Evolutionary conservation across 1,140 invertebrate species (phyloP).

Genomic region (Saxidomus purpurata): DNA sequence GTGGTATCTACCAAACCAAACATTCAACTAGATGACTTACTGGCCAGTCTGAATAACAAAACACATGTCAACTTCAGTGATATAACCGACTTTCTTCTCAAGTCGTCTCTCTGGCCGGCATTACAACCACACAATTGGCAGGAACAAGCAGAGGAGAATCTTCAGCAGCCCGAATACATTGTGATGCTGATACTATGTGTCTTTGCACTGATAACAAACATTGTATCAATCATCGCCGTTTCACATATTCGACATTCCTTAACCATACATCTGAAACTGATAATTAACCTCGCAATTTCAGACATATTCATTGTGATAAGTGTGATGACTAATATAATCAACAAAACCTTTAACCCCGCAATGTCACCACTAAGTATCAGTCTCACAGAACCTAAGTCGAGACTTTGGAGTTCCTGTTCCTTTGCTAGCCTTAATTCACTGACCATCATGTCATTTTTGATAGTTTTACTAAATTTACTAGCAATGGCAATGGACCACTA

Average conservation of each 20-base stretch:
- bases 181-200: slow-evolving; percentile 73
- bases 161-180: slow-evolving; percentile 72
- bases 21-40: slow-evolving; percentile 1
- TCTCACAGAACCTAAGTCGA: slow-evolving; percentile 37
- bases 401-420: slow-evolving; percentile 71
- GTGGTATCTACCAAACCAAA: background rate
- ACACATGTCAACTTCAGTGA: background rate
- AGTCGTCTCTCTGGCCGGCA: slow-evolving; percentile 58
- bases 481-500: slow-evolving; percentile 92
- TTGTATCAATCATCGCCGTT: slow-evolving; percentile 75
- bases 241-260: slow-evolving; percentile 69
- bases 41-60: background rate
- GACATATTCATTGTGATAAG: slow-evolving; percentile 79
- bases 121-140: slow-evolving; percentile 67
- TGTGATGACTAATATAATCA: slow-evolving; percentile 74
- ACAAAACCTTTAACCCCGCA: slow-evolving; percentile 73
- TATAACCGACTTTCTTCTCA: slow-evolving; percentile 39
- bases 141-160: slow-evolving; percentile 67
- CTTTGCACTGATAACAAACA: slow-evolving; percentile 73
- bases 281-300: slow-evolving; percentile 78
- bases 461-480: slow-evolving; percentile 90
- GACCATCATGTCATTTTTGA: slow-evolving; percentile 79
- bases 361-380: slow-evolving; percentile 37
- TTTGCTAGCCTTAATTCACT: slow-evolving; percentile 73
- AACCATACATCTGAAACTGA: slow-evolving; percentile 79